These are phyloP conservation scores for Rhynchophorus ferrugineus DNA, from an alignment of 1,140 invertebrate genomes.

Conservation along the genomic window DNA sequence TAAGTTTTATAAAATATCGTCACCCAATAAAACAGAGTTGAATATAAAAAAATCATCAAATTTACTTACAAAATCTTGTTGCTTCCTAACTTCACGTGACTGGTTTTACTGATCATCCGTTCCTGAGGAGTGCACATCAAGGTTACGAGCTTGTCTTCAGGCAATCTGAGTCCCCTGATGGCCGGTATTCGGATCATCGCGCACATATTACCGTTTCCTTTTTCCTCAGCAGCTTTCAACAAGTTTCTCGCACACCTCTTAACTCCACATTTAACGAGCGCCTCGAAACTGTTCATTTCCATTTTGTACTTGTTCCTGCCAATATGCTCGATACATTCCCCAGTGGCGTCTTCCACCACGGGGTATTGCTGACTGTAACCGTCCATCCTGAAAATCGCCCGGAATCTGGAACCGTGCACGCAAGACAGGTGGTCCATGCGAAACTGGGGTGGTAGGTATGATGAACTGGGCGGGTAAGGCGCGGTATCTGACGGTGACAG, in stretches of 20 bases:
- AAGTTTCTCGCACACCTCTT: conserved; percentile 27
- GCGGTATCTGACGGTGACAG: conserved; percentile 2
- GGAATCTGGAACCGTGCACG: conserved; percentile 20
- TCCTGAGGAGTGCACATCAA: conserved; percentile 57
- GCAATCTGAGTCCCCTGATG: conserved; percentile 51
- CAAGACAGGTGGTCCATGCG: conserved; percentile 34
- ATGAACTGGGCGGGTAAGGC: conserved; percentile 8
- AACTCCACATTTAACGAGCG: conserved; percentile 39
- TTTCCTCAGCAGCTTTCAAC: not conserved
- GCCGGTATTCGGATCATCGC: conserved; percentile 53
- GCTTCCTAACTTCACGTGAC: conserved; percentile 34
- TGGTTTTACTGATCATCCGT: conserved; percentile 49
- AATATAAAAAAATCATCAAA: not conserved
- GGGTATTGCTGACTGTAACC: conserved; percentile 5
- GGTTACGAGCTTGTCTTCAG: conserved; percentile 52
- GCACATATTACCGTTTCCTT: conserved; percentile 42
- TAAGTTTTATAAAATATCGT: too few relatives aligned
- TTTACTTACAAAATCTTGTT: conserved; percentile 21
- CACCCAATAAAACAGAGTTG: too few relatives aligned
- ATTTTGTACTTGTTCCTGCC: conserved; percentile 20
- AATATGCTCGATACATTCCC: conserved; percentile 16
- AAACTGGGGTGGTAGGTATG: conserved; percentile 17
- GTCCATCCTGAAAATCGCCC: conserved; percentile 10
- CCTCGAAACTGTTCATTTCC: conserved; percentile 22
- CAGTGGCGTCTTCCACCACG: conserved; percentile 21